Evolutionary conservation across 2,797 vertebrate genomes (phyloP), one percentile per base, ranked within the genome.

Genomic region (Mycteria americana): DNA sequence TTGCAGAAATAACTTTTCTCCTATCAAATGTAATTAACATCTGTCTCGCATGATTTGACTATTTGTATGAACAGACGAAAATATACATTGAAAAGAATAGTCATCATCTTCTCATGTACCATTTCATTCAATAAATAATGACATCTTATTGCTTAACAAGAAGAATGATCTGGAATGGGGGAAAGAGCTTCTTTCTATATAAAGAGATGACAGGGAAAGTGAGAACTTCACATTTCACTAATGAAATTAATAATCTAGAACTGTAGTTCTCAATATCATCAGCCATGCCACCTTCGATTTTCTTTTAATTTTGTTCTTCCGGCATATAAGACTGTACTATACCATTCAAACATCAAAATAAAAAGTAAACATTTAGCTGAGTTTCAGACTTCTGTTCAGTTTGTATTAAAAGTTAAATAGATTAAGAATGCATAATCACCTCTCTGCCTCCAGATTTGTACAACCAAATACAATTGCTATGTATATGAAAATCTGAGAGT

Each of bases 1-100:
- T 91, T 95, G 91, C 91, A 95, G 94, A 94, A 96, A 69, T 85
- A 62, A 64, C 67, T 88, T 88, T 93, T 72, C 56, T 92, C 59
- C 10, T 78, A 46, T 88, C 93, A 92, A 70, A 18, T 50, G n/a
- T 83, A 87, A 96, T 97, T 95, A 92, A 94, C 15, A 59, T 85
- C 54, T 88, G 4, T 95, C 90, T 97, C 16, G 0, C 51, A 37
- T 39, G 37, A 92, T 73, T 77, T 91, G 48, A 18, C 63, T 95
- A 39, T 94, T 95, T 85, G 41, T 93, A 56, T 60, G 67, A 92
- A 76, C 65, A 81, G 89, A 88, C 86, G 94, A 87, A 96, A 96
- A 92, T 85, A 82, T 76, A 75, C 10, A 10, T 65, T 85, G 87
- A 88, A 96, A 93, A 87, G 87, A 92, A 56, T 73, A 89, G 82